These are phyloP conservation scores for Agrotis segetum DNA, from an alignment of 2,888 invertebrate species.

Conservation along the genomic window DNA sequence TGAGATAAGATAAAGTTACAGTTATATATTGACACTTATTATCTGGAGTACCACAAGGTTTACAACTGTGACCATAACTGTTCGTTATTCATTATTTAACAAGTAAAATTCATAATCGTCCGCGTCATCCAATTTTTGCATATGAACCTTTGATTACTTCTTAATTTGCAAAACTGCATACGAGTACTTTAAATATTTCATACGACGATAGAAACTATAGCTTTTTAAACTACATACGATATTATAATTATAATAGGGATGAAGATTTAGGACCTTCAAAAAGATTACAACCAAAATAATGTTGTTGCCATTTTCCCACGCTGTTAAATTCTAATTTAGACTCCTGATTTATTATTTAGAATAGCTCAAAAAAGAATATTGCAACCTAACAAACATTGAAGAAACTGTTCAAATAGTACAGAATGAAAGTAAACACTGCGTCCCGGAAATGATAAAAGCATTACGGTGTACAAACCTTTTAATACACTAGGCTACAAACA, in stretches of 20 bases:
- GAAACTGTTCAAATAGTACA: not conserved
- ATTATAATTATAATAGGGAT: not conserved
- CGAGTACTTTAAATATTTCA: too few species aligned
- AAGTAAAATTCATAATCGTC: not conserved
- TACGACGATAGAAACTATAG: too few species aligned
- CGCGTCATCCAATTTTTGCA: too few species aligned
- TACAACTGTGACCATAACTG: slow-evolving; percentile 11
- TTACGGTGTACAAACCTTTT: slow-evolving; percentile 15
- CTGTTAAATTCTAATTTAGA: not conserved
- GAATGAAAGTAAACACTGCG: not conserved
- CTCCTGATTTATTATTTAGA: not conserved
- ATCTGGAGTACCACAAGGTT: slow-evolving; percentile 12
- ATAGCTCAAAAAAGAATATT: not conserved
- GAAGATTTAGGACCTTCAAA: slow-evolving; percentile 1
- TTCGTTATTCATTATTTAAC: not conserved
- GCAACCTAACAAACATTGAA: not conserved
- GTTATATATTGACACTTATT: not conserved
- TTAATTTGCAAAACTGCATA: too few species aligned
- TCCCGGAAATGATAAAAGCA: slow-evolving; percentile 28
- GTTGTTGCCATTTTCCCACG: slow-evolving; percentile 31
- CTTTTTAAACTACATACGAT: too few species aligned
- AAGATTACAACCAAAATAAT: slow-evolving; percentile 17
- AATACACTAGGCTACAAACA: slow-evolving; percentile 38
- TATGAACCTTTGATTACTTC: too few species aligned
- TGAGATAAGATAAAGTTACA: not conserved